phyloP scores from a whole-genome alignment of 2,797 vertebrate species.

The Manis pentadactyla region DNA sequence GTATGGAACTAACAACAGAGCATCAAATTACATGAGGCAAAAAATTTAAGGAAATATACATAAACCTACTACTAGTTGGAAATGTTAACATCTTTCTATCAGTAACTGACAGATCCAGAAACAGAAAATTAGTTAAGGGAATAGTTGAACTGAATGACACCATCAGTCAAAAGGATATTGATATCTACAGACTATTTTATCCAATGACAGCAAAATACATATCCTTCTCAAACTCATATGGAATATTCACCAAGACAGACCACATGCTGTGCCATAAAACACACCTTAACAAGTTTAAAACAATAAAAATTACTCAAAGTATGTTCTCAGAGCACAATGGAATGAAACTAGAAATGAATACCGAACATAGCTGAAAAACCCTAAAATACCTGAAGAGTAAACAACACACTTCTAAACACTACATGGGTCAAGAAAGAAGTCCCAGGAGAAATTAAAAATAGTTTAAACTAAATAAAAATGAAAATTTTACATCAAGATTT shows the following conservation, averaged over 20 bases:
- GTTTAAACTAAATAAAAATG: not conserved
- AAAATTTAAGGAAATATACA: not conserved
- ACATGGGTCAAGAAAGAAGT: not conserved
- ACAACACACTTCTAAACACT: too few species aligned
- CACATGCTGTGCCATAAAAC: not conserved
- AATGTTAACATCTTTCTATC: not conserved
- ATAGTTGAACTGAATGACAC: not conserved
- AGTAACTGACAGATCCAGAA: not conserved
- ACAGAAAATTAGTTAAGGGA: not conserved
- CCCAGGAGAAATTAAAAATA: not conserved
- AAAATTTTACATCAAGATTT: not conserved
- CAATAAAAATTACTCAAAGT: not conserved
- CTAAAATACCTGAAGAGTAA: not conserved
- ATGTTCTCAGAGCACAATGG: not conserved
- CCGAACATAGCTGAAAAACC: not conserved
- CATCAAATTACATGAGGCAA: not conserved
- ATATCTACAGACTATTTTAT: not conserved
- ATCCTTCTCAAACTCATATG: not conserved
- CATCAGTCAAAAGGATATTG: not conserved
- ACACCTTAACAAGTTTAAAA: not conserved
- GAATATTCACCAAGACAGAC: not conserved
- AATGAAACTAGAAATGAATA: not conserved
- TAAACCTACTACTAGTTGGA: not conserved
- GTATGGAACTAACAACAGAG: not conserved
- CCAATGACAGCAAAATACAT: not conserved